These are phyloP conservation scores for Geothlypis trichas DNA, from an alignment of 2,113 vertebrate species.

Conservation along the genomic window DNA sequence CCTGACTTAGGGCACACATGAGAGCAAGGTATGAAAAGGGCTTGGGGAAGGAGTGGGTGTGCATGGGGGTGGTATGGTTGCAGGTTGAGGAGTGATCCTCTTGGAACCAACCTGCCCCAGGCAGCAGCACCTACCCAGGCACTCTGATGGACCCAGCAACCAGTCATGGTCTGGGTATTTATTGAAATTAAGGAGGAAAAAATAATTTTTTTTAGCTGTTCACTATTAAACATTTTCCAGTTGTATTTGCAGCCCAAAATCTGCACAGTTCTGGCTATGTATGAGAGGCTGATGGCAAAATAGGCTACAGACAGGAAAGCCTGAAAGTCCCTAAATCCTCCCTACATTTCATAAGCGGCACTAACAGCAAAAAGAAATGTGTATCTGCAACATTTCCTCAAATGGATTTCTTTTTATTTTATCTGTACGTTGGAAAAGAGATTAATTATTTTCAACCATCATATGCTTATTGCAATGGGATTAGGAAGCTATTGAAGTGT, in stretches of 20 bases:
- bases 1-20: rapidly evolving
- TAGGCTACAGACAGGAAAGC: not conserved
- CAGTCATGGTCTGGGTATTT: not conserved
- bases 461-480: not conserved
- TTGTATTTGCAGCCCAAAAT: not conserved
- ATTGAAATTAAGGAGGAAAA: not conserved
- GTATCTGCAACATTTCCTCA: not conserved
- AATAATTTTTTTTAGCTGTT: not conserved
- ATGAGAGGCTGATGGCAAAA: not conserved
- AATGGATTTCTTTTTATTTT: not conserved
- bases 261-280: not conserved
- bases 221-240: not conserved
- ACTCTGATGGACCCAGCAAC: not conserved
- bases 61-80: rapidly evolving
- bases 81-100: not conserved
- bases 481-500: conserved; percentile 40
- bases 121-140: not conserved
- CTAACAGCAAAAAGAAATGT: not conserved
- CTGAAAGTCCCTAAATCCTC: not conserved
- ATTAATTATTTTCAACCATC: conserved; percentile 45
- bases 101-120: not conserved
- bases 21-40: not conserved
- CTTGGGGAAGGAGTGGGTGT: not conserved
- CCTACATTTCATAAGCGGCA: not conserved
- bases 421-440: not conserved